A percentile compares a stretch with the other conserved stretches of the same genome.
phyloP scores from a whole-genome alignment of 2,888 invertebrate genomes.

The Pollenia amentaria region DNA sequence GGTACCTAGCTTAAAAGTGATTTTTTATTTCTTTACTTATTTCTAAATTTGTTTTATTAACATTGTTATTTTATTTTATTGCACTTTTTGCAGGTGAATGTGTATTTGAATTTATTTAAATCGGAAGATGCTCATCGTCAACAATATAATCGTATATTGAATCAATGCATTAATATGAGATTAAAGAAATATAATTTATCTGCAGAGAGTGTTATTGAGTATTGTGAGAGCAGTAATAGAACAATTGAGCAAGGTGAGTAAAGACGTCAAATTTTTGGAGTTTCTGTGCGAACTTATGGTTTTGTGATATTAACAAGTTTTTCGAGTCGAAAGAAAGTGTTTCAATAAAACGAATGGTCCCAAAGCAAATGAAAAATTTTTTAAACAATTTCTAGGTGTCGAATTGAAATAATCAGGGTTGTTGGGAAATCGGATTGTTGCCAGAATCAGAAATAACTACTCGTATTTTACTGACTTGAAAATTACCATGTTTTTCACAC shows the following conservation, averaged over 20 bases:
- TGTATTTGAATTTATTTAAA: constrained; percentile 79
- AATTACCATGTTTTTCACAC: no score
- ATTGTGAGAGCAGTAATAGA: constrained; percentile 78
- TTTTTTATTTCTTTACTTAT: background rate
- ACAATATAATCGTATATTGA: constrained; percentile 78
- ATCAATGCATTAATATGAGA: constrained; percentile 80
- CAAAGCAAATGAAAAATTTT: no score
- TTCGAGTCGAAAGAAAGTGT: no score
- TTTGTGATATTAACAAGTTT: no score
- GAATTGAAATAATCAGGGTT: no score
- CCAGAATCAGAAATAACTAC: no score
- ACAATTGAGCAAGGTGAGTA: constrained; percentile 78
- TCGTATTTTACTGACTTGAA: no score
- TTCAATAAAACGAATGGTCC: no score
- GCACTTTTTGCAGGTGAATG: constrained; percentile 77
- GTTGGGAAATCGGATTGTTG: no score
- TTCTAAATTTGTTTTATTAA: constrained; percentile 57
- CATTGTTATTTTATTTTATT: constrained; percentile 4
- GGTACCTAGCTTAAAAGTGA: background rate
- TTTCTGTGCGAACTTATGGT: background rate
- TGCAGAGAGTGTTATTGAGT: constrained; percentile 80
- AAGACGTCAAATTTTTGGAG: background rate
- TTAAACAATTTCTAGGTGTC: no score
- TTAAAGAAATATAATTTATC: constrained; percentile 76
- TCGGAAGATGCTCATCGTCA: constrained; percentile 78